These are phyloP conservation scores for Dyspetes luteomarginatus DNA, from an alignment of 2,888 invertebrate species.

Conservation along the genomic window DNA sequence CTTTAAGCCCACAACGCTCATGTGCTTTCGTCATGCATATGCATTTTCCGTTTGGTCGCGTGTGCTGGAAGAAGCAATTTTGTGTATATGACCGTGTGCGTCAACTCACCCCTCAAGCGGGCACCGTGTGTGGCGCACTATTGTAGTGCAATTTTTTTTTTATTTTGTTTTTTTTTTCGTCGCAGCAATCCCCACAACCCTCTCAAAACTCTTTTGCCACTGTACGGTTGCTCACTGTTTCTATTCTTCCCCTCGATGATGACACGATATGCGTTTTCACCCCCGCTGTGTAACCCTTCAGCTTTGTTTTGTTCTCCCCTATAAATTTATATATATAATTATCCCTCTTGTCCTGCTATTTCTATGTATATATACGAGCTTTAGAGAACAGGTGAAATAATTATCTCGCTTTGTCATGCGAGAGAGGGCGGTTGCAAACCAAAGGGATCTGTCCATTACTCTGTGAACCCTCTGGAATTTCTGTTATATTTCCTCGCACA, in stretches of 20 bases:
- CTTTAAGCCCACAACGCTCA: constrained; percentile 34
- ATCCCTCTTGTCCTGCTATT: constrained; percentile 57
- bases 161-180: constrained; percentile 7
- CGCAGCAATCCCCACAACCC: background rate
- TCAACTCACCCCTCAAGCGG: background rate
- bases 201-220: constrained; percentile 29
- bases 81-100: constrained; percentile 49
- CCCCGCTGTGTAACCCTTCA: constrained; percentile 18
- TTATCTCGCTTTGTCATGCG: constrained; percentile 58
- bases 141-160: constrained; percentile 8
- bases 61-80: constrained; percentile 61
- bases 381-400: constrained; percentile 63
- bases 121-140: background rate
- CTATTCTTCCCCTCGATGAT: constrained; percentile 51
- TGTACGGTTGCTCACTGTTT: constrained; percentile 26
- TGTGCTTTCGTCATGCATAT: constrained; percentile 57
- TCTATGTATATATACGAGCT: constrained; percentile 33
- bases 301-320: background rate
- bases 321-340: constrained; percentile 41
- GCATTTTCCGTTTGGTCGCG: constrained; percentile 47
- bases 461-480: constrained; percentile 39
- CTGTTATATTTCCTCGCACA: constrained; percentile 30
- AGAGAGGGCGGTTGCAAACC: background rate
- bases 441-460: constrained; percentile 15
- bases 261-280: constrained; percentile 42